phyloP scores from a whole-genome alignment of 2,797 vertebrate genomes.

The Champsocephalus gunnari region DNA sequence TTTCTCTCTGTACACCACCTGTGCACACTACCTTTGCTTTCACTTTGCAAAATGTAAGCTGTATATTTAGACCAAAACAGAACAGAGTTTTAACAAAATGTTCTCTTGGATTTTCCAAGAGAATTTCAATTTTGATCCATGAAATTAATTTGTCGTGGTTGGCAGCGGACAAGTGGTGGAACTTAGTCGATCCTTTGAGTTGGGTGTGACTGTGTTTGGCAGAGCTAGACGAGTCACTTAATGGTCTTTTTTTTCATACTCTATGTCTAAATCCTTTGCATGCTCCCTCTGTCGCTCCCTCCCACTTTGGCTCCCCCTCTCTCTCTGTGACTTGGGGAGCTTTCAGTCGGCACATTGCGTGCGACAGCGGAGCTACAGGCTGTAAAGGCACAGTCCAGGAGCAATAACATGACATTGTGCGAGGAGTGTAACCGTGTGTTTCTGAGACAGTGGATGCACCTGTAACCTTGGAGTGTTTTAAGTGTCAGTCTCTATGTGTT shows the following conservation, averaged over 20 bases:
- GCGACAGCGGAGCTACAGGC: conserved; percentile 59
- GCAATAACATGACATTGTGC: conserved; percentile 59
- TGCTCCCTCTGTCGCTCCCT: conserved; percentile 39
- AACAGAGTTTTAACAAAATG: conserved; percentile 17
- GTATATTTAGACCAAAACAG: conserved; percentile 28
- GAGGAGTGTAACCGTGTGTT: conserved; percentile 40
- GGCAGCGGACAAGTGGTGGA: conserved; percentile 40
- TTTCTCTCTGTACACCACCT: conserved; percentile 46
- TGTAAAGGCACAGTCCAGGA: conserved; percentile 58
- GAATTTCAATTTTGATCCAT: conserved; percentile 46
- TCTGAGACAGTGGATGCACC: conserved; percentile 64
- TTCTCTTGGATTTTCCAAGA: conserved; percentile 39
- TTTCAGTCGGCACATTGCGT: conserved; percentile 72
- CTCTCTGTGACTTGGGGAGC: conserved; percentile 66
- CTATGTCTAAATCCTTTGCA: conserved; percentile 50
- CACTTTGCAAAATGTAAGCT: conserved; percentile 34
- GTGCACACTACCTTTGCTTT: conserved; percentile 37
- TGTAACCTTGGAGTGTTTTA: conserved; percentile 52
- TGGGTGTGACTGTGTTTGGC: conserved; percentile 59
- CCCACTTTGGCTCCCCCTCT: conserved; percentile 53
- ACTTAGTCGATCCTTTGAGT: conserved; percentile 49
- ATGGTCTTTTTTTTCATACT: conserved; percentile 51
- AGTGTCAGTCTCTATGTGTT: conserved; percentile 41
- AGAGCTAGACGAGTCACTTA: conserved; percentile 44
- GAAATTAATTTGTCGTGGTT: conserved; percentile 48